Evolutionary conservation across 2,113 vertebrate genomes (phyloP).

Genomic region (Nibea coibor): DNA sequence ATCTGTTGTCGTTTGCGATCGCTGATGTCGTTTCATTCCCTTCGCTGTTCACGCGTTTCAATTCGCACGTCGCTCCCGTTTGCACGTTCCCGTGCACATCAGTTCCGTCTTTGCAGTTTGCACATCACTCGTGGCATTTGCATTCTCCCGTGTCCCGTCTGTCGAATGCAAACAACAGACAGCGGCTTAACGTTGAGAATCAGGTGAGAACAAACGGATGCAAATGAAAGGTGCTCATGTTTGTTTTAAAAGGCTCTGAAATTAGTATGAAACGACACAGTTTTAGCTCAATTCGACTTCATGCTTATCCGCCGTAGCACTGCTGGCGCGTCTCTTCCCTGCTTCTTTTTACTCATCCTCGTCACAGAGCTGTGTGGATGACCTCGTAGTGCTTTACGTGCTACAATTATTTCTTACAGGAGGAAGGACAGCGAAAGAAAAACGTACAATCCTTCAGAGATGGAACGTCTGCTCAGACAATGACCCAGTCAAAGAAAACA

Average conservation of each 20-base stretch:
- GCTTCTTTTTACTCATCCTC: background rate
- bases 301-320: background rate
- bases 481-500: background rate
- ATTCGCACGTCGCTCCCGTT: slow-evolving; percentile 4
- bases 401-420: background rate
- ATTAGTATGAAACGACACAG: background rate
- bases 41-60: background rate
- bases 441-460: background rate
- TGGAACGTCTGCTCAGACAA: background rate
- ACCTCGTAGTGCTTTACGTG: background rate
- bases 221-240: background rate
- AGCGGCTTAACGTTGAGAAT: background rate
- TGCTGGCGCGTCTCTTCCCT: background rate
- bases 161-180: background rate
- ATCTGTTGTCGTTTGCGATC: slow-evolving; percentile 43
- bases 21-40: slow-evolving; percentile 20
- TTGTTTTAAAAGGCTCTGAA: background rate
- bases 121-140: slow-evolving; percentile 18
- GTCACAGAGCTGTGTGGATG: background rate
- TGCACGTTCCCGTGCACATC: slow-evolving; percentile 1
- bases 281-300: background rate
- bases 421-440: background rate
- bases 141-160: background rate
- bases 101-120: background rate
- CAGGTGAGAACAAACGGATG: background rate